Base-by-base conservation (phyloP, 2,888 invertebrate genomes). In the Tubiluchus corallicola region DNA sequence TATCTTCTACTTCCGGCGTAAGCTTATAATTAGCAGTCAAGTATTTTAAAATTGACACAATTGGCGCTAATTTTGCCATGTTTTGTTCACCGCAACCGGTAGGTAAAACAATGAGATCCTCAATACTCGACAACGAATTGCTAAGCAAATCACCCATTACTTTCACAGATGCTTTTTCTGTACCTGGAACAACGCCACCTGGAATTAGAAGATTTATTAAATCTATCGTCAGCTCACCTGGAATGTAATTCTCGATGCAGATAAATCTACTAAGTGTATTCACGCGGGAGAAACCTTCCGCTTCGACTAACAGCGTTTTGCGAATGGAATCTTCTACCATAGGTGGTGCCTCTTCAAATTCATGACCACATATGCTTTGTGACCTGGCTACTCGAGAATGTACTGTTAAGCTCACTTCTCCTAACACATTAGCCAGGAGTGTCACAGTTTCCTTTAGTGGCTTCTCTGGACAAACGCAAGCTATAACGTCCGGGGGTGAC, bases 31-130 rank as follows among this genome's bases (percentile, higher is more conserved):
- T 61, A 40, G 59, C 69, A 54, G 62, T 72, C 41, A 80, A 63
- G 52, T 77, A 77, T 39, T 69, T 62, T 37, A 79, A 61, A 0
- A 79, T 74, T 47, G 75, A 72, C 37, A 82, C 67, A 59, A 80
- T 82, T 1, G 80, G 78, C 1, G 77, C 77, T 47, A 82, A 71
- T 0, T 75, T 70, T 3, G 80, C 74, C 77, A 82, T 78, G 59
- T 79, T 80, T 67, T 82, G 82, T 55, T 82, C 82, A 0, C 82
- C 82, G 57, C 82, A 82, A 1, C 82, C 82, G 40, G 75, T 74
- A 0, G 82, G 82, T 42, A 80, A 63, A 9, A 65, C 59, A 2
- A 81, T 68, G 5, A 82, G 62, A 3, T 71, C 68, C 41, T 80
- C 77, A 1, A 82, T 66, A 45, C 60, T 61, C 9, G 56, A 52